phyloP scores from a whole-genome alignment of 2,113 vertebrate species.

The Cephalopholis sonnerati region DNA sequence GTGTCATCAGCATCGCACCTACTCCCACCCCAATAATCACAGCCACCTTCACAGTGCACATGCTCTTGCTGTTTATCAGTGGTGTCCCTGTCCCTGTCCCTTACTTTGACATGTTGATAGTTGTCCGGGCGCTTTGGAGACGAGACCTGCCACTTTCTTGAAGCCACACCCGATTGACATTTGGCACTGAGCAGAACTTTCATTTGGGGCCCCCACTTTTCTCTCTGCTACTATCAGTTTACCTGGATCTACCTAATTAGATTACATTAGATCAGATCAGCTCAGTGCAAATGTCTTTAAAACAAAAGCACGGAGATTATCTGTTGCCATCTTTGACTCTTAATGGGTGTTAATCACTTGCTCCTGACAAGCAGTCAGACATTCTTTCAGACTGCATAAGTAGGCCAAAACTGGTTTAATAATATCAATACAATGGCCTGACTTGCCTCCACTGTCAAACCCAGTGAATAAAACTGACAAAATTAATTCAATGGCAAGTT shows the following conservation, averaged over 20 bases:
- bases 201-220: background rate
- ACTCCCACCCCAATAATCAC: constrained; percentile 62
- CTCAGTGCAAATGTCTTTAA: background rate
- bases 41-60: constrained; percentile 50
- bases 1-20: constrained; percentile 50
- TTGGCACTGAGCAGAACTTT: background rate
- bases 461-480: background rate
- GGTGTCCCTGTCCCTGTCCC: no score
- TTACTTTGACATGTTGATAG: background rate
- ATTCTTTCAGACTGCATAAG: background rate
- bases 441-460: background rate
- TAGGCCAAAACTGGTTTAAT: background rate
- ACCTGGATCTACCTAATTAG: background rate
- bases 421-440: background rate
- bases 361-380: background rate
- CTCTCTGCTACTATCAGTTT: background rate
- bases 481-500: background rate
- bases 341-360: background rate
- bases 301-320: constrained; percentile 9
- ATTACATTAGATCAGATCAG: background rate
- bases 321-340: background rate
- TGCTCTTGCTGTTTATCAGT: constrained; percentile 7
- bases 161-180: constrained; percentile 16
- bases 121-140: background rate
- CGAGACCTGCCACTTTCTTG: background rate